Conservation (phyloP, 1,140 invertebrate genomes). For the Lutraria rhynchaena region DNA sequence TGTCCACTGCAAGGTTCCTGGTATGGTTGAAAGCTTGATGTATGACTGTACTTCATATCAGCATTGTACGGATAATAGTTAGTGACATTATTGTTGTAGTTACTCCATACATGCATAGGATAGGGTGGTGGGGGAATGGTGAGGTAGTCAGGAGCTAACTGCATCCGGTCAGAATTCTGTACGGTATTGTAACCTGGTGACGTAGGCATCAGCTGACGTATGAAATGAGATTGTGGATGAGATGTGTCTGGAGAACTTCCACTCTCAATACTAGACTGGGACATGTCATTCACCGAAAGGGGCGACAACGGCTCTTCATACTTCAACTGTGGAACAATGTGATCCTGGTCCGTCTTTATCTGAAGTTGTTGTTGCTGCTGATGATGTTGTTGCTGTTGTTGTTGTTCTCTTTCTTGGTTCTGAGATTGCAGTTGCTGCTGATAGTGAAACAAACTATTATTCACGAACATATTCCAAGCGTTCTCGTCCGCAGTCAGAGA, state of each 20-base stretch:
- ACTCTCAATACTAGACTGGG: slow-evolving; percentile 37
- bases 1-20: neutral
- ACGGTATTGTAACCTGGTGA: neutral
- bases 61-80: neutral
- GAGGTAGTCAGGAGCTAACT: neutral
- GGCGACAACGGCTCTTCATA: slow-evolving; percentile 44
- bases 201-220: neutral
- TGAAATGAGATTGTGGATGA: neutral
- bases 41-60: neutral
- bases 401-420: neutral
- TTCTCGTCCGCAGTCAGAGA: neutral
- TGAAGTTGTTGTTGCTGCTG: slow-evolving; percentile 18
- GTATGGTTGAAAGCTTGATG: neutral
- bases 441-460: neutral
- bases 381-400: slow-evolving; percentile 3
- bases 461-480: slow-evolving; percentile 24
- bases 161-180: slow-evolving; percentile 5
- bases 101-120: slow-evolving; percentile 39
- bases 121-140: slow-evolving; percentile 37
- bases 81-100: neutral
- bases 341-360: neutral
- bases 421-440: neutral
- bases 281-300: slow-evolving; percentile 37
- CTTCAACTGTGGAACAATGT: slow-evolving; percentile 1
- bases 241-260: slow-evolving; percentile 32